Evolutionary conservation across 2,797 vertebrate genomes (phyloP), one percentile per base, ranked within the genome.

Genomic region (Neopelma chrysocephalum): DNA sequence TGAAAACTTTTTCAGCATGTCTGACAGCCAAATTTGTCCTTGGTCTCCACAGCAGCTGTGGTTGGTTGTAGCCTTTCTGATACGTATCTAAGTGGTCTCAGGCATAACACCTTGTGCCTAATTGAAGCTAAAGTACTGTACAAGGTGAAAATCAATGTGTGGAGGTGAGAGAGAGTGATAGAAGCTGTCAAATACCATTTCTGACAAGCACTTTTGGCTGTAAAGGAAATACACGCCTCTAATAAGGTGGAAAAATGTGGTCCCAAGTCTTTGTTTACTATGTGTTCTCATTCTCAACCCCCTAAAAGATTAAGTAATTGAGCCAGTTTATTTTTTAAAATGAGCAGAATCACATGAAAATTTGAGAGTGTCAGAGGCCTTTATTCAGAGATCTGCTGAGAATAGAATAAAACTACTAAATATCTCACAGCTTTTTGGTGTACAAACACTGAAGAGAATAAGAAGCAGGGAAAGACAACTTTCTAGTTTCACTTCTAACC

Each of bases 61-160:
- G 45, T 50, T 92, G 42, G 64, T 43, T 89, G 82, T 45, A 77
- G 77, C 31, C 60, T 82, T 88, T 95, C 64, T 89, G 80, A 91
- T 92, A 69, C 62, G 51, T 88, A 78, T 81, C 65, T 93, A 91
- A 93, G 91, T 87, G 91, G 82, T 94, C 91, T 93, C 80, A 84
- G 94, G 85, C 94, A 94, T 82, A 87, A 94, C 94, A 93, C 93
- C 93, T 94, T 84, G 83, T 85, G 71, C 71, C 83, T 95, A 96
- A 96, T 91, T 95, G 93, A 95, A 96, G 85, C 45, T 96, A 58
- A 96, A 95, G 95, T 94, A 91, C 56, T 40, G 68, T 92, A 96
- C 91, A 94, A 96, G 94, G 95, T 95, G 95, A 95, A 96, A 95
- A 96, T 93, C 93, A 95, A 95, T 66, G 93, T 97, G 93, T 87